Conservation (phyloP, 2,797 vertebrate genomes). For the Tinamus major region DNA sequence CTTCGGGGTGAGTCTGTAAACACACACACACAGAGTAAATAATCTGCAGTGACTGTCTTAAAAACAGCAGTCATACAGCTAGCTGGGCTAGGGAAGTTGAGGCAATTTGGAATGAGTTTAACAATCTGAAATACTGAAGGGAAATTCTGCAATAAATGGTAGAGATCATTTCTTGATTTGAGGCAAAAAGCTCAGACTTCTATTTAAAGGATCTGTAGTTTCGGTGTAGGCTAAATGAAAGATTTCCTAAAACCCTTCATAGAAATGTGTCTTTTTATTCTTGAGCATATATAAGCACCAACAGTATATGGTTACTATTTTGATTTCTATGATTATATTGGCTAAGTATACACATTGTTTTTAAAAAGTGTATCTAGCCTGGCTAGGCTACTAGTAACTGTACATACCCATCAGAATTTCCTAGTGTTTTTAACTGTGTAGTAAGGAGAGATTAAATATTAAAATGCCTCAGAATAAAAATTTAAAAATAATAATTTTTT, state of each 20-base stretch:
- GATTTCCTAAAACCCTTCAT: not conserved
- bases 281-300: not conserved
- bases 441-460: not conserved
- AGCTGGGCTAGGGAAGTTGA: not conserved
- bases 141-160: not conserved
- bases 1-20: not conserved
- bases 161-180: not conserved
- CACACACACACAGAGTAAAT: not conserved
- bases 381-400: not conserved
- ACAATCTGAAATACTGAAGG: not conserved
- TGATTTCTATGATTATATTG: not conserved
- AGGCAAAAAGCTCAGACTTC: not conserved
- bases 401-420: not conserved
- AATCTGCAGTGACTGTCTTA: not conserved
- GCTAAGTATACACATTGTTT: not conserved
- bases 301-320: not conserved
- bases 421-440: not conserved
- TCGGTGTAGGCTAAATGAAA: not conserved
- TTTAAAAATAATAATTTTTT: not conserved
- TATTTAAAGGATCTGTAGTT: not conserved
- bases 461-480: not conserved
- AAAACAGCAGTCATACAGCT: not conserved
- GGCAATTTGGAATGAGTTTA: not conserved
- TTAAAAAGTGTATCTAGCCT: not conserved
- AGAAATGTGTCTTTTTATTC: not conserved